Evolutionary conservation across 2,888 invertebrate genomes (phyloP).

Genomic region (Limnephilus auricula): DNA sequence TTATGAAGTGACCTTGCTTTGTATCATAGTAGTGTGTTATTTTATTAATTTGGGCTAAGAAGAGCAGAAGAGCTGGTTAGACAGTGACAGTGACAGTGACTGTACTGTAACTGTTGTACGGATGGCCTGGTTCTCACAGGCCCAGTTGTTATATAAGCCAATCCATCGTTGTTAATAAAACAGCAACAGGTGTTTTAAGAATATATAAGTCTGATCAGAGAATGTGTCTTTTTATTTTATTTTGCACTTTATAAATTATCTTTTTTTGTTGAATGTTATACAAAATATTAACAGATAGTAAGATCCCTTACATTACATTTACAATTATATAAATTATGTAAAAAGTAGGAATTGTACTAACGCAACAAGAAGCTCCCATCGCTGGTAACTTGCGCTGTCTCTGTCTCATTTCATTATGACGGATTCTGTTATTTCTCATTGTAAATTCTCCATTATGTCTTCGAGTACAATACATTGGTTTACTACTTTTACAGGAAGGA

Average conservation of each 20-base stretch:
- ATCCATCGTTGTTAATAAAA: conserved; percentile 47
- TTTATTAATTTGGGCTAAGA: conserved; percentile 58
- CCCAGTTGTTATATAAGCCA: conserved; percentile 34
- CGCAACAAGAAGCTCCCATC: conserved; percentile 54
- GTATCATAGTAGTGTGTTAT: conserved; percentile 75
- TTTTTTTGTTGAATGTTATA: conserved; percentile 73
- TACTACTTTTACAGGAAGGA: background rate
- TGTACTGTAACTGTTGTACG: background rate
- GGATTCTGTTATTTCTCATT: background rate
- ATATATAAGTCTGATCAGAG: conserved; percentile 65
- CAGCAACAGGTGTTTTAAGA: conserved; percentile 60
- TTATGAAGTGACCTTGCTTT: conserved; percentile 81
- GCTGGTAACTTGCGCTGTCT: conserved; percentile 57
- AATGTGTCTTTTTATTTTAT: conserved; percentile 70
- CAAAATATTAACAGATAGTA: conserved; percentile 72
- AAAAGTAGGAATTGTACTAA: conserved; percentile 59
- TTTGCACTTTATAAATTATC: conserved; percentile 71
- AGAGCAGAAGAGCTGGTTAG: conserved; percentile 38
- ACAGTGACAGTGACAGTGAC: background rate
- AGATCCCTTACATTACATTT: conserved; percentile 48
- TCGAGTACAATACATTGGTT: background rate
- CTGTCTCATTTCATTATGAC: background rate
- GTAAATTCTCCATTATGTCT: background rate
- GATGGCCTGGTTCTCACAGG: conserved; percentile 25
- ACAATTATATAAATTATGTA: conserved; percentile 54